Evolutionary conservation across 2,888 invertebrate species (phyloP), one percentile per base, ranked within the genome.

Genomic region (Drosophila austrosaltans): DNA sequence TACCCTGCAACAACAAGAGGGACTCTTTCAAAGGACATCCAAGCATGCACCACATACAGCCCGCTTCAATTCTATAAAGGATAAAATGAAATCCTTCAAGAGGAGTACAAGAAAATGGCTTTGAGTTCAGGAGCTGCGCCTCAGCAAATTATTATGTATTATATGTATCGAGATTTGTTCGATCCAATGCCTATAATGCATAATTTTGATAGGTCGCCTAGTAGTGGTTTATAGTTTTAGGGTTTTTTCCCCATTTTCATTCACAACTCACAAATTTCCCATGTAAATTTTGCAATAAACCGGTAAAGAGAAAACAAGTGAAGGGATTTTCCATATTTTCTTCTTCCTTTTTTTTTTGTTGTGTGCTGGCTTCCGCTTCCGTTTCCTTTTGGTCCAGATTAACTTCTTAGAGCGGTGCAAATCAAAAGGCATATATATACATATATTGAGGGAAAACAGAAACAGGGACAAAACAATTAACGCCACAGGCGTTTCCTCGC

Each of bases 401-500:
- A 85, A 69, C 86, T 82, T 69, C 69, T 70, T 53, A 68, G 54
- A 42, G 86, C 88, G 84, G 84, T 62, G 59, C 83, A 72, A 84
- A 85, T 84, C 78, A 84, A 86, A 76, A 54, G 60, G 66, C 48
- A 36, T 53, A 82, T 36, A 36, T 16, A 16, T 16, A 16, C 16
- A 16, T 16, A 16, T 16, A 16, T 1, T 28, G 36, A 36, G 66
- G 58, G 42, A 42, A 25, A 39, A 82, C 68, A 68, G 58, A 48
- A 8, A 56, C 56, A 62, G 70, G 63, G 63, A 65, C 71, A 75
- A 69, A 80, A 82, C 88, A 80, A 84, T 87, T 86, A 82, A 87
- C 83, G 83, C 81, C 83, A 57, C 86, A 85, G 86, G 86, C 70
- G 82, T 82, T 84, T 72, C 61, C 70, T 73, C 53, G 68, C 12